Conservation (phyloP, 2,113 vertebrate genomes). For the Neodon shergylaensis region DNA sequence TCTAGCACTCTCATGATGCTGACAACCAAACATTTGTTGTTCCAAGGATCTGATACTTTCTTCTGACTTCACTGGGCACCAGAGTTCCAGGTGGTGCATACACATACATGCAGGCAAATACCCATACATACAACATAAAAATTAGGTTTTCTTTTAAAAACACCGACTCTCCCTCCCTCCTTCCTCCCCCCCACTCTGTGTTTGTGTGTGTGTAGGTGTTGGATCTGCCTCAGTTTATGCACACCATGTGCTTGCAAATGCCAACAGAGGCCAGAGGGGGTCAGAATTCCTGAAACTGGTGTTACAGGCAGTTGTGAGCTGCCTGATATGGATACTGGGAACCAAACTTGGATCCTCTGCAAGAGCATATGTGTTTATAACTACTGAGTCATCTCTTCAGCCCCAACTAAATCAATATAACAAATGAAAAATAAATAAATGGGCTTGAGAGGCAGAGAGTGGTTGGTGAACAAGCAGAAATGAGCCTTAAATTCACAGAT, state of each 20-base stretch:
- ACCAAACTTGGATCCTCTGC: background rate
- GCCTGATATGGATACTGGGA: background rate
- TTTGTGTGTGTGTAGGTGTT: background rate
- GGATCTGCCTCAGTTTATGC: background rate
- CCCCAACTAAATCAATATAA: background rate
- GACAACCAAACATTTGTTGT: background rate
- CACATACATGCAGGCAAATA: background rate
- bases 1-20: background rate
- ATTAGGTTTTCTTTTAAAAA: background rate
- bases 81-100: too few relatives aligned
- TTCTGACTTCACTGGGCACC: background rate
- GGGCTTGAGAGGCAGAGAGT: slow-evolving; percentile 3
- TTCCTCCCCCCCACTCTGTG: background rate
- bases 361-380: background rate
- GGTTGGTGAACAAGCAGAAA: background rate
- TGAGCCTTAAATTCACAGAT: background rate
- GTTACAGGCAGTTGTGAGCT: background rate
- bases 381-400: background rate
- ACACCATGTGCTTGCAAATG: background rate
- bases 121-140: background rate
- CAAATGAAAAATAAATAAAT: background rate
- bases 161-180: too few relatives aligned
- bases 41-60: too few relatives aligned
- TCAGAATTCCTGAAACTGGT: background rate
- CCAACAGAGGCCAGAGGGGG: background rate